Base-by-base conservation (phyloP, 1,140 invertebrate species). In the Laodelphax striatellus region DNA sequence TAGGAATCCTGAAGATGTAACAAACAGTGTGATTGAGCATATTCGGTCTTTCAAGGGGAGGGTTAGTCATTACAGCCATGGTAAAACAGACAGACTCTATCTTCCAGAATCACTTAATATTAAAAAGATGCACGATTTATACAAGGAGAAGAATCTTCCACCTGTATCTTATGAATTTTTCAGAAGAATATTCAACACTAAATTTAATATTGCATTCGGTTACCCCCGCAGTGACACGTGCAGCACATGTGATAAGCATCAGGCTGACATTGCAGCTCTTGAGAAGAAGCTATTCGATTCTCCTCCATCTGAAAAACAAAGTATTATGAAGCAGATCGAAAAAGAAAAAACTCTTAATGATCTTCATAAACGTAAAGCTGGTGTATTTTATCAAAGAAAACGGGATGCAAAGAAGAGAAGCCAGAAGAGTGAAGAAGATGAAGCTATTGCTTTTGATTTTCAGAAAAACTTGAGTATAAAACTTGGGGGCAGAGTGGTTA, bases 401-500 rank as follows among this genome's bases (percentile, higher is more conserved):
- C 28, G 38, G 24, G 42, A 14, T 22, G 8, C 8, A 17, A 31
- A 41, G 19, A 50, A 41, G 16, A 21, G 57, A 43, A 11, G 52
- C 21, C 19, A 34, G 55, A 53, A 62, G 44, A 1, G n/a, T n/a
- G 11, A 22, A 24, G 50, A 50, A 28, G 22, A 53, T 22, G 61
- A 65, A 56, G 63, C 60, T 11, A 59, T 67, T 11, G 31, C 52
- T 1, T 61, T 66, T 58, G 63, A 67, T 16, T 65, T 55, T 53
- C 58, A 62, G 19, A 62, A 64, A 57, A 66, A 66, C 46, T 44
- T 66, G 31, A 55, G 56, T 16, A 42, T 56, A n/a, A n/a, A n/a
- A n/a, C n/a, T n/a, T 31, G 28, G 28, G 28, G 34, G 34, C 10
- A 38, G 10, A 63, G 78, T 75, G 66, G 75, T 72, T 1, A 67